Evolutionary conservation across 2,113 vertebrate genomes (phyloP).

Genomic region (Andinoacara biseriatus): DNA sequence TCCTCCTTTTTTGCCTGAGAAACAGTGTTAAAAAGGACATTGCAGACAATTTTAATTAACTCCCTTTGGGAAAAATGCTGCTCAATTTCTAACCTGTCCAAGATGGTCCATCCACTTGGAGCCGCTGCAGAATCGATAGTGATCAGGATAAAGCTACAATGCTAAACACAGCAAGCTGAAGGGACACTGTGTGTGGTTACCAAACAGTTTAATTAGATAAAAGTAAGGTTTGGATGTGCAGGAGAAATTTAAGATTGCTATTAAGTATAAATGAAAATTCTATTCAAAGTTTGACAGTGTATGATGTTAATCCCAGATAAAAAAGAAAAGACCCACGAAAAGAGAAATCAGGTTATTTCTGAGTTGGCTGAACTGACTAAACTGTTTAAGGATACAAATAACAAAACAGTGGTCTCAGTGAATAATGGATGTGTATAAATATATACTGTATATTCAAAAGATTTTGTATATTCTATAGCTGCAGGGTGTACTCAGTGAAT

Average conservation of each 20-base stretch:
- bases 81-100: conserved; percentile 59
- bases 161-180: conserved; percentile 25
- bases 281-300: neutral
- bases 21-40: conserved; percentile 26
- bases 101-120: conserved; percentile 48
- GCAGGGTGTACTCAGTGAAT: neutral
- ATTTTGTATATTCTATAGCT: neutral
- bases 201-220: conserved; percentile 30
- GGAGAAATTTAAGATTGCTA: neutral
- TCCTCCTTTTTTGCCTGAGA: conserved; percentile 19
- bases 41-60: conserved; percentile 61
- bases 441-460: neutral
- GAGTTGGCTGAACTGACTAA: neutral
- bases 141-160: conserved; percentile 44
- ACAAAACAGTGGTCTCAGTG: neutral
- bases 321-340: neutral
- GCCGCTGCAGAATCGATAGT: conserved; percentile 21
- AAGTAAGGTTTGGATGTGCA: conserved; percentile 17
- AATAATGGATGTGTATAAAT: too few species aligned
- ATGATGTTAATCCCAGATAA: neutral
- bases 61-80: conserved; percentile 44
- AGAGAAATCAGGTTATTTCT: neutral
- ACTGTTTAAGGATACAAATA: neutral
- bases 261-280: neutral
- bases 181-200: conserved; percentile 30